These are phyloP conservation scores for Andrena camellia DNA, from an alignment of 2,888 invertebrate species.

Conservation along the genomic window DNA sequence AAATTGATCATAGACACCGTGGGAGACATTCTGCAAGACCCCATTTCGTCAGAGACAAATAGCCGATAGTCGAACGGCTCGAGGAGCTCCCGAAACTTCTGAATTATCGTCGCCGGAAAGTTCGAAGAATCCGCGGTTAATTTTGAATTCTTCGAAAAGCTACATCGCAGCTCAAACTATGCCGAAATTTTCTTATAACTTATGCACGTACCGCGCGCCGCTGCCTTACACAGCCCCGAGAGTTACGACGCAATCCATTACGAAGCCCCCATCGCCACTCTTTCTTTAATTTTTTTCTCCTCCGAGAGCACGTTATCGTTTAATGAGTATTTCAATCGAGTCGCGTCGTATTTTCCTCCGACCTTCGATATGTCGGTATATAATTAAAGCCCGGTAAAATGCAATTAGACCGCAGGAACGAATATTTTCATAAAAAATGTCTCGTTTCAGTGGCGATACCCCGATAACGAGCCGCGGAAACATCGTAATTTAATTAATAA, in stretches of 20 bases:
- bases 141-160: constrained; percentile 60
- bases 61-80: constrained; percentile 37
- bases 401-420: constrained; percentile 32
- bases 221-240: constrained; percentile 38
- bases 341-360: constrained; percentile 17
- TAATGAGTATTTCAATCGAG: constrained; percentile 40
- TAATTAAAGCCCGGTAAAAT: constrained; percentile 53
- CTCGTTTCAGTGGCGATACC: constrained; percentile 35
- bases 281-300: not conserved
- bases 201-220: constrained; percentile 65
- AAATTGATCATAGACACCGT: not conserved
- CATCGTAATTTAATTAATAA: constrained; percentile 65
- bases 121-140: constrained; percentile 79
- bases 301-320: constrained; percentile 19
- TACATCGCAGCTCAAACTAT: constrained; percentile 64
- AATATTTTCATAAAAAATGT: constrained; percentile 55
- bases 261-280: constrained; percentile 3
- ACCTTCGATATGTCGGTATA: constrained; percentile 21
- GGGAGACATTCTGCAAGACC: not conserved
- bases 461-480: constrained; percentile 41
- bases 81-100: constrained; percentile 74
- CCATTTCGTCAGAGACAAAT: constrained; percentile 52
- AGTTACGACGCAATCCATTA: constrained; percentile 58
- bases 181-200: constrained; percentile 76
- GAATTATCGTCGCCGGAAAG: constrained; percentile 79